Evolutionary conservation across 2,888 invertebrate species (phyloP), one percentile per base, ranked within the genome.

Genomic region (Nezara viridula): DNA sequence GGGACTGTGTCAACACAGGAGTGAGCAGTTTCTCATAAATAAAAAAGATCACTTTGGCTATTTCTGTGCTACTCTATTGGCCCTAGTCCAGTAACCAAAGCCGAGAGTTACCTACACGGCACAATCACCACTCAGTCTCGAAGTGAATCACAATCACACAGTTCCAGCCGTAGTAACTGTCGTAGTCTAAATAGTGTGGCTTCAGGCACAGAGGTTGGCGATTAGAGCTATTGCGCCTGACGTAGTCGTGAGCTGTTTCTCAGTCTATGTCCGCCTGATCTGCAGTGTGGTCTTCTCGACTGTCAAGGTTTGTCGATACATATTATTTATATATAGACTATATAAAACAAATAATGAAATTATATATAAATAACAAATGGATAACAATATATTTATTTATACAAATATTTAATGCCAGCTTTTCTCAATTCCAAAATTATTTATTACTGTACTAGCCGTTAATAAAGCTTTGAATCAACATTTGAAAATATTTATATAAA

Each of bases 1-100:
- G 40, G n/a, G 81, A 40, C 81, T 81, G 40, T 81, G 81, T 81
- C 81, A 81, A 81, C 81, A 81, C 12, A n/a, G 44, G 24, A 81
- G 19, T 21, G 66, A 73, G 66, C 37, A 73, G 66, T 73, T 73
- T 73, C 66, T 37, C n/a, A 81, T 44, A 47, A n/a, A 40, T n/a
- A 47, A 81, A 81, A 81, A 44, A 81, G n/a, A 81, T 47, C 81
- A n/a, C 40, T 4, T 4, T 0, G 81, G 81, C 81, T 81, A 81
- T 81, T 81, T 81, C 44, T n/a, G 81, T n/a, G n/a, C 44, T 32
- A 37, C 32, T 73, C 14, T 7, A 73, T 73, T 73, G 66, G 66
- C 32, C 66, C 32, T 2, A 21, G 66, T 32, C 66, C 66, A 73
- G 37, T 37, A 37, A 0, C 37, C 14, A 21, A 37, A 73, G 66